phyloP scores from a whole-genome alignment of 92 coral and sea anemone species.

The Actinostola sp. region DNA sequence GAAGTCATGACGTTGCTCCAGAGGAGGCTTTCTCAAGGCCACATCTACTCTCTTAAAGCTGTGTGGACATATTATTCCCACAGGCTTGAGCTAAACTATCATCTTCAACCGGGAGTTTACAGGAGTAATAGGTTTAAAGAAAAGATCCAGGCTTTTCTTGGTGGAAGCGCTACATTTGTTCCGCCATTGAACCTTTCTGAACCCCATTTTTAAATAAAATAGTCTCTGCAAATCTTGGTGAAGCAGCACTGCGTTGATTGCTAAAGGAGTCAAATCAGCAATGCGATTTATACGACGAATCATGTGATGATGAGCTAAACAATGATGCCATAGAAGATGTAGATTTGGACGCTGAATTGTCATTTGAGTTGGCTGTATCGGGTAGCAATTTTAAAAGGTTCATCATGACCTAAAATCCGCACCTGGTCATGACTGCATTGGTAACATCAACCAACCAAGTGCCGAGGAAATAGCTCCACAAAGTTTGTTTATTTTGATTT shows the following conservation, averaged over 20 bases:
- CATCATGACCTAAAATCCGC: slow-evolving; percentile 59
- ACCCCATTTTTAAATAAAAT: slow-evolving; percentile 38
- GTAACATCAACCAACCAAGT: slow-evolving; percentile 56
- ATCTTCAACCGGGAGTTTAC: slow-evolving; percentile 50
- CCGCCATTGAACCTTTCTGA: slow-evolving; percentile 48
- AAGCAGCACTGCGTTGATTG: slow-evolving; percentile 45
- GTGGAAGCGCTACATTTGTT: slow-evolving; percentile 28
- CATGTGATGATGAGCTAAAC: slow-evolving; percentile 37
- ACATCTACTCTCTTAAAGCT: slow-evolving; percentile 51
- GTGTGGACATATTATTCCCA: slow-evolving; percentile 56
- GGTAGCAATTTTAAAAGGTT: slow-evolving; percentile 54
- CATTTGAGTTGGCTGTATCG: slow-evolving; percentile 67
- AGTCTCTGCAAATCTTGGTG: slow-evolving; percentile 40
- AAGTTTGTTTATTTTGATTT: slow-evolving; percentile 17
- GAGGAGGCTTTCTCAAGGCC: slow-evolving; percentile 53
- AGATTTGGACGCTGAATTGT: slow-evolving; percentile 57
- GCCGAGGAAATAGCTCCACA: slow-evolving; percentile 59
- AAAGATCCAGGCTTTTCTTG: slow-evolving; percentile 49
- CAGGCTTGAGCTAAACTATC: slow-evolving; percentile 29
- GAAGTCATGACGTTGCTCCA: slow-evolving; percentile 60
- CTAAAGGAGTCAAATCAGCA: slow-evolving; percentile 8
- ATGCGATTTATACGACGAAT: too few relatives aligned
- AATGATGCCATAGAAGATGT: slow-evolving; percentile 47
- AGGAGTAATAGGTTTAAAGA: slow-evolving; percentile 60
- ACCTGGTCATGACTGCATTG: slow-evolving; percentile 62